A percentile compares a stretch with the other conserved stretches of the same genome.
Conservation (phyloP, 2,797 vertebrate genomes). For the Enteromius mattozi region DNA sequence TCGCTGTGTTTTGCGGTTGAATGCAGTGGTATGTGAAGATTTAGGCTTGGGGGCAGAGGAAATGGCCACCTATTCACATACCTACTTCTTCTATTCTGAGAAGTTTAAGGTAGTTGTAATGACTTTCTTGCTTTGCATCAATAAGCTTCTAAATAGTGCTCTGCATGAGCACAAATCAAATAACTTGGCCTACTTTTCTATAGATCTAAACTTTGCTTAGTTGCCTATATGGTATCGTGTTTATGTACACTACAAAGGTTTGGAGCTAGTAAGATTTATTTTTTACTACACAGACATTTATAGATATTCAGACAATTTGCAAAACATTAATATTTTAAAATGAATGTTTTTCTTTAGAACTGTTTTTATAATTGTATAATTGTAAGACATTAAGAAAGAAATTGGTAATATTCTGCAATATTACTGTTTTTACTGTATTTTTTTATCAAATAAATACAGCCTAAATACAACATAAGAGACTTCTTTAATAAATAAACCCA, state of each 20-base stretch:
- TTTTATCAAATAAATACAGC: too few relatives aligned
- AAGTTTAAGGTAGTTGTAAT: conserved; percentile 6
- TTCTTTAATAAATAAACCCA: background rate
- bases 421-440: background rate
- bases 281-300: background rate
- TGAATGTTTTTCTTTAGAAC: too few relatives aligned
- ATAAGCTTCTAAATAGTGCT: background rate
- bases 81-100: background rate
- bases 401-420: background rate
- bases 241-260: background rate
- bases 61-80: conserved; percentile 6
- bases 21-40: conserved; percentile 24
- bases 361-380: background rate
- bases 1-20: conserved; percentile 4
- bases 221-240: background rate
- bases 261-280: background rate
- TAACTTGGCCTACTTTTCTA: background rate
- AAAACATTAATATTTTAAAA: background rate
- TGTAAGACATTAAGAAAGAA: background rate
- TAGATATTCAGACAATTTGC: background rate
- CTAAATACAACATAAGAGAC: too few relatives aligned
- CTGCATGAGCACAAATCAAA: background rate
- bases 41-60: conserved; percentile 29
- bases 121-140: background rate
- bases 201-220: background rate